Evolutionary conservation across 2,888 invertebrate genomes (phyloP).

Genomic region (Eupithecia inturbata): DNA sequence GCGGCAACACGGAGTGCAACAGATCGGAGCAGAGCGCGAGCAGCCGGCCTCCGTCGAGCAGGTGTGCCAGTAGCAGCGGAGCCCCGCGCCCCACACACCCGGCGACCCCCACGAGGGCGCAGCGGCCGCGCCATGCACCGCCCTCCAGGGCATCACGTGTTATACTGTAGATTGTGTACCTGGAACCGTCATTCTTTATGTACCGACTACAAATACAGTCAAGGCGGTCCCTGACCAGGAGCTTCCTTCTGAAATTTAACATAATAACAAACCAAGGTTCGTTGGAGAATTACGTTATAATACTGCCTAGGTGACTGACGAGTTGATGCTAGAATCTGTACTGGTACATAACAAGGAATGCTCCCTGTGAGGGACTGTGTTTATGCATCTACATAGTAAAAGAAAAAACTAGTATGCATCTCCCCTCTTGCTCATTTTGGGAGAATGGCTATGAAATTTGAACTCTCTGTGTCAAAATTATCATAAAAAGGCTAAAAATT

Average conservation of each 20-base stretch:
- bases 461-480: background rate
- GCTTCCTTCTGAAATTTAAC: background rate
- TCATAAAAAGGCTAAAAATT: background rate
- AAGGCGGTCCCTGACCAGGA: background rate
- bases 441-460: background rate
- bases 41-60: constrained; percentile 89
- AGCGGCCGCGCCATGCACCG: constrained; percentile 86
- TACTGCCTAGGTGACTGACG: background rate
- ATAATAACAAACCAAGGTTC: background rate
- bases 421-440: background rate
- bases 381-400: background rate
- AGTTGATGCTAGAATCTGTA: background rate
- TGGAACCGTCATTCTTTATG: constrained; percentile 36
- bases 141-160: constrained; percentile 67
- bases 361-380: background rate
- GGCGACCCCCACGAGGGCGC: constrained; percentile 89
- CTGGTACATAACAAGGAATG: background rate
- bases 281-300: background rate
- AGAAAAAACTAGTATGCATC: background rate
- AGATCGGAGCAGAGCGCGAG: constrained; percentile 92
- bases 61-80: constrained; percentile 87
- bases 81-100: constrained; percentile 89
- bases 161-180: constrained; percentile 87
- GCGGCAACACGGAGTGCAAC: constrained; percentile 89
- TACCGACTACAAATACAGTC: background rate